A percentile compares a stretch with the other conserved stretches of the same genome.
Conservation (phyloP, 2,797 vertebrate species). For the Acanthiza pusilla region DNA sequence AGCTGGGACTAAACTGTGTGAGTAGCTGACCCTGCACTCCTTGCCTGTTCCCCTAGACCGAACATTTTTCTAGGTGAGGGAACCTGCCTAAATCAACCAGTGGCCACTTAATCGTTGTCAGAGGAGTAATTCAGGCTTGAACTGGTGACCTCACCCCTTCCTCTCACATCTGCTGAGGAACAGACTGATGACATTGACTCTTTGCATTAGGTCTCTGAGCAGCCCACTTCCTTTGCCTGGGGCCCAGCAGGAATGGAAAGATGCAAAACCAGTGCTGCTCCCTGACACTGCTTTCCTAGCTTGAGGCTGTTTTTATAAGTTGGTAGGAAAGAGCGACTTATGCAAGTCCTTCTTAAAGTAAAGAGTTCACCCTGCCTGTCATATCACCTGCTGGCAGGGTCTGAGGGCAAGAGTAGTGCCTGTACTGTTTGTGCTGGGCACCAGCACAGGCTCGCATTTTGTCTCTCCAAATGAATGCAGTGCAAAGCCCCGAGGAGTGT, state of each 20-base stretch:
- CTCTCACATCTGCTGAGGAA: not conserved
- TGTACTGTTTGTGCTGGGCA: not conserved
- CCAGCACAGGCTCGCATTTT: not conserved
- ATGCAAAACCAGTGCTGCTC: not conserved
- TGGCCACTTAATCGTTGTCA: slow-evolving; percentile 4
- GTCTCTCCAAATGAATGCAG: not conserved
- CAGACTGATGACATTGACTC: not conserved
- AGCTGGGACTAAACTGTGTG: not conserved
- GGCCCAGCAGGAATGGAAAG: not conserved
- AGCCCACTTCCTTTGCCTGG: not conserved
- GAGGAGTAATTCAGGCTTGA: not conserved
- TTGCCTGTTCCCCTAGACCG: not conserved
- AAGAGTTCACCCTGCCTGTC: not conserved
- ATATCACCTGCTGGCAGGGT: not conserved
- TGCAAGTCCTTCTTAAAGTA: not conserved
- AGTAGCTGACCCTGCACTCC: not conserved
- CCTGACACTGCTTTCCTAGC: not conserved
- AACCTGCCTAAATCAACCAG: not conserved
- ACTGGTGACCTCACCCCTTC: slow-evolving; percentile 5
- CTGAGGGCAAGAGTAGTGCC: not conserved
- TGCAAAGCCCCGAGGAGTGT: not conserved
- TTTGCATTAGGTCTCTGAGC: not conserved
- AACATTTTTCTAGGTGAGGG: not conserved
- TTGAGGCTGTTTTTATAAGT: not conserved
- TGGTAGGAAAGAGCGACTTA: not conserved